phyloP scores from a whole-genome alignment of 2,888 invertebrate species.

The Perizoma affinitatum region DNA sequence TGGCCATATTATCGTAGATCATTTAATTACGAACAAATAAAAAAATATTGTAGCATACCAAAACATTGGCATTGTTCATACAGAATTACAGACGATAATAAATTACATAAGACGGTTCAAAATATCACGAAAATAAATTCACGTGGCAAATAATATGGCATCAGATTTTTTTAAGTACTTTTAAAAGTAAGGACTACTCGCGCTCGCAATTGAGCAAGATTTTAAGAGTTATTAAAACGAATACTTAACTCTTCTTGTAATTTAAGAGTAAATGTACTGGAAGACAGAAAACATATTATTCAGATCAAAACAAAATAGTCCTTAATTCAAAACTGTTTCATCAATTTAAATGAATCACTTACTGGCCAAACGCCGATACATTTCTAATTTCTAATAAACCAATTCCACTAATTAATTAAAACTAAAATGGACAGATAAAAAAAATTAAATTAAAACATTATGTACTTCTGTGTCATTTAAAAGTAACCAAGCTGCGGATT shows the following conservation, averaged over 20 bases:
- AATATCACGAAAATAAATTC: conserved; percentile 80
- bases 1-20: too few species aligned
- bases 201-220: conserved; percentile 45
- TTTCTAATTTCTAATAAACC: conserved; percentile 59
- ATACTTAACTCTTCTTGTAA: conserved; percentile 51
- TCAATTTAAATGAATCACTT: conserved; percentile 53
- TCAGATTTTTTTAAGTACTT: conserved; percentile 81
- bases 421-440: conserved; percentile 75
- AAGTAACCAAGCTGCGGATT: conserved; percentile 68
- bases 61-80: conserved; percentile 63
- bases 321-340: conserved; percentile 45
- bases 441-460: conserved; percentile 56
- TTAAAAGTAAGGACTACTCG: conserved; percentile 61
- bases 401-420: conserved; percentile 72
- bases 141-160: conserved; percentile 83
- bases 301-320: conserved; percentile 73
- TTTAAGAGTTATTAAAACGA: conserved; percentile 44
- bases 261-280: conserved; percentile 68
- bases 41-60: conserved; percentile 55
- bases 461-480: conserved; percentile 71
- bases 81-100: conserved; percentile 68
- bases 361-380: conserved; percentile 72
- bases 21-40: conserved; percentile 40
- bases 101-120: conserved; percentile 75
- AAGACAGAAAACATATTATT: conserved; percentile 80